Evolutionary conservation across 1,140 invertebrate species (phyloP), one percentile per base, ranked within the genome.

Genomic region (Sweltsa coloradensis): DNA sequence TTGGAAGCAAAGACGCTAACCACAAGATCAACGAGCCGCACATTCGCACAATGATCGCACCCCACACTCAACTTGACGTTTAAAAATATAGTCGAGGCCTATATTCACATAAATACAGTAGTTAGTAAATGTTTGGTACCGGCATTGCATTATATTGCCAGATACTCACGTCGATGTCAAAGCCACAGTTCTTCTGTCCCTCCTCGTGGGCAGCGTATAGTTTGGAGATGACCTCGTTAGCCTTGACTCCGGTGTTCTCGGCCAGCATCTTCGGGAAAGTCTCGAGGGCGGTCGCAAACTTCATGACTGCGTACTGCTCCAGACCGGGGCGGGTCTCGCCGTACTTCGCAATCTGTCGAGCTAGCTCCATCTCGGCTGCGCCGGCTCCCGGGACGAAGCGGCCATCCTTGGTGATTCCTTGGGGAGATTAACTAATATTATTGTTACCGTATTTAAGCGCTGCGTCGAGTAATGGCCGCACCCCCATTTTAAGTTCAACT

Each of bases 231-330:
- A 93, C 74, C 61, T 93, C 86, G 23, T 83, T 89, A 5, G 85
- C 80, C 64, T 88, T 86, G 16, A 83, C 74, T 27, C 97, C 97
- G 37, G 87, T 83, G 63, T 99, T 99, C 49, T 98, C 92, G 26
- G 94, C 88, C 39, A 99, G 69, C 14, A 87, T 82, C 65, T 90
- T 91, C 0, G 94, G 89, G 54, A 99, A 84, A 26, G 73, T 73
- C 70, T 97, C 91, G 0, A 99, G 64, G 3, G 95, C 89, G 44
- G 83, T 75, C 23, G 90, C 90, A 69, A 96, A 99, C 62, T 93
- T 95, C 50, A 90, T 80, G 1, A 97, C 88, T 22, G 95, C 86
- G 69, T 99, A 99, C 61, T 99, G 96, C 60, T 97, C 92, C 43
- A 99, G 68, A 5, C 95, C 95, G 2, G 93, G 88, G 34, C 91